phyloP scores from a whole-genome alignment of 2,888 invertebrate species.

The Tyria jacobaeae region DNA sequence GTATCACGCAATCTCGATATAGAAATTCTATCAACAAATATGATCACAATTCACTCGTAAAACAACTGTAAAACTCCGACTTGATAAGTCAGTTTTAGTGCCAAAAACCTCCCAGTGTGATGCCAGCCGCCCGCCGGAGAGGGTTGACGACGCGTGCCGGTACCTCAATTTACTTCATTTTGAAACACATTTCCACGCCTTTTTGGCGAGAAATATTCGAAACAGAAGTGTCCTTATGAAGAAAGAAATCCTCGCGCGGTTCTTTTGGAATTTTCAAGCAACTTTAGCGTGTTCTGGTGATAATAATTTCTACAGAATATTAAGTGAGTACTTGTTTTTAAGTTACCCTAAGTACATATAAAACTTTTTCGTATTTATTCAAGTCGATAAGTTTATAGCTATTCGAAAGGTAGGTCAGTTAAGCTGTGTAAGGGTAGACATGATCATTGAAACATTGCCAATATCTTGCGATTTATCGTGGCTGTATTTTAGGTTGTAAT shows the following conservation, averaged over 20 bases:
- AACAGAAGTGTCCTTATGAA: slow-evolving; percentile 76
- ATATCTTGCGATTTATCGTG: slow-evolving; percentile 24
- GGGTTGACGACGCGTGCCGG: slow-evolving; percentile 61
- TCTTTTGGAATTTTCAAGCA: slow-evolving; percentile 62
- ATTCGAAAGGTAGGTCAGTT: slow-evolving; percentile 20
- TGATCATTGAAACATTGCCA: slow-evolving; percentile 38
- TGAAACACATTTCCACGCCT: slow-evolving; percentile 60
- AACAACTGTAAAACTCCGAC: slow-evolving; percentile 51
- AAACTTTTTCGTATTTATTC: not conserved
- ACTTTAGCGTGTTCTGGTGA: slow-evolving; percentile 69
- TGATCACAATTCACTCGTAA: slow-evolving; percentile 46
- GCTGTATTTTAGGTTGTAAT: slow-evolving; percentile 34
- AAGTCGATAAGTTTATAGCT: not conserved
- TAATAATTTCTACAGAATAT: slow-evolving; percentile 80
- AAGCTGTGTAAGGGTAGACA: slow-evolving; percentile 26
- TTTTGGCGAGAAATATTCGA: slow-evolving; percentile 52
- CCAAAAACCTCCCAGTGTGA: slow-evolving; percentile 76
- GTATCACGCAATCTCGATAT: slow-evolving; percentile 32
- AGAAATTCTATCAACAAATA: slow-evolving; percentile 53
- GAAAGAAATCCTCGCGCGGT: slow-evolving; percentile 66
- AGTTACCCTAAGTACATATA: not conserved
- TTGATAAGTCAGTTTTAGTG: slow-evolving; percentile 65
- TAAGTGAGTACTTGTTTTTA: slow-evolving; percentile 57
- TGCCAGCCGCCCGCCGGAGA: slow-evolving; percentile 67
- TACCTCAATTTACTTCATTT: slow-evolving; percentile 32